Evolutionary conservation across 1,140 invertebrate species (phyloP).

Genomic region (Cyclargus thomasi): DNA sequence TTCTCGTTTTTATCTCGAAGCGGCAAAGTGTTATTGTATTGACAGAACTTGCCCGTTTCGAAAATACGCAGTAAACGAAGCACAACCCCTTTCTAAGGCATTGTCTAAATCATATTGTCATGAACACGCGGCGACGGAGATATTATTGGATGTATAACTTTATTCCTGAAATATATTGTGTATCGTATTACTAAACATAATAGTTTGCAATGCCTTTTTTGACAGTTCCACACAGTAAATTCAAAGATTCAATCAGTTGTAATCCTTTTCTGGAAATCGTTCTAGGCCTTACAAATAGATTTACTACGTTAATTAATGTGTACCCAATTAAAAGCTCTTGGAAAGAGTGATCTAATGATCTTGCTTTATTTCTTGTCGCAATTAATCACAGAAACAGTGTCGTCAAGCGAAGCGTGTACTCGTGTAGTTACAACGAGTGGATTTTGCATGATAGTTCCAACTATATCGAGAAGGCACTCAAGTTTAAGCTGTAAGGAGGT

Average conservation of each 20-base stretch:
- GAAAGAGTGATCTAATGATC: neutral
- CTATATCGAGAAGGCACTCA: constrained; percentile 15
- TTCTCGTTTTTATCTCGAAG: neutral
- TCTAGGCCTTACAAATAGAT: too few relatives aligned
- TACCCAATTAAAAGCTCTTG: neutral
- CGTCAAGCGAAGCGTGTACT: neutral
- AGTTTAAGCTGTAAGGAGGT: constrained; percentile 32
- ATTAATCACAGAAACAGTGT: neutral
- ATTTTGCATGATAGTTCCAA: constrained; percentile 1
- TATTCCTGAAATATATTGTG: constrained; percentile 47
- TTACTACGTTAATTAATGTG: too few relatives aligned
- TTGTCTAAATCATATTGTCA: constrained; percentile 72
- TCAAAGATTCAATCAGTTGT: too few relatives aligned
- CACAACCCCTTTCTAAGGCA: constrained; percentile 63
- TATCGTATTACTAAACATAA: neutral
- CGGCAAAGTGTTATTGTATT: neutral
- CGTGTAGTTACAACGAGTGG: neutral
- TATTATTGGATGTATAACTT: constrained; percentile 64
- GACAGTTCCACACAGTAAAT: neutral
- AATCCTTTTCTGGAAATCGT: too few relatives aligned
- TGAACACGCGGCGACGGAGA: constrained; percentile 62
- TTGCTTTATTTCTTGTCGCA: neutral
- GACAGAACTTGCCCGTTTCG: neutral
- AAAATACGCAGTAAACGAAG: constrained; percentile 37
- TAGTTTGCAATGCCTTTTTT: neutral